Evolutionary conservation across 2,888 invertebrate genomes (phyloP).

Genomic region (Galerucella nymphaeae): DNA sequence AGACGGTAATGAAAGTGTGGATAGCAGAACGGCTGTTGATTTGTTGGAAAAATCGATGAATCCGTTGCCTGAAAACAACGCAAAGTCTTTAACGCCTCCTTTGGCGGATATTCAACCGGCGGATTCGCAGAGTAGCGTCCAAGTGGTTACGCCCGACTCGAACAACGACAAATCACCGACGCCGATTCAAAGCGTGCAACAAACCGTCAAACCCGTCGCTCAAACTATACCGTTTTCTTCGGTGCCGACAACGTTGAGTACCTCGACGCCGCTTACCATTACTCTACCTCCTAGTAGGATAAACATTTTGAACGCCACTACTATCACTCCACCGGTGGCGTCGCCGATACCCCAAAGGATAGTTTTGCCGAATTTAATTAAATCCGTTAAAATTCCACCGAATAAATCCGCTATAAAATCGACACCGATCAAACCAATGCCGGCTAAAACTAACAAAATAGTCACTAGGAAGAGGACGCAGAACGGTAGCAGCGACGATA

Average conservation of each 20-base stretch:
- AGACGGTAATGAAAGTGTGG: slow-evolving; percentile 44
- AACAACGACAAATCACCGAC: slow-evolving; percentile 54
- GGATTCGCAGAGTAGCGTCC: slow-evolving; percentile 62
- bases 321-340: slow-evolving; percentile 56
- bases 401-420: slow-evolving; percentile 71
- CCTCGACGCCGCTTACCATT: slow-evolving; percentile 59
- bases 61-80: slow-evolving; percentile 47
- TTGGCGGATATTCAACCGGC: slow-evolving; percentile 62
- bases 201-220: slow-evolving; percentile 57
- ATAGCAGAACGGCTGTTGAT: slow-evolving; percentile 45
- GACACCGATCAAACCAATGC: slow-evolving; percentile 71
- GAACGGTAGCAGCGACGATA: slow-evolving; percentile 63
- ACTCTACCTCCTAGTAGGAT: slow-evolving; percentile 58
- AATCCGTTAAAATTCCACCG: slow-evolving; percentile 64
- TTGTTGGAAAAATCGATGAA: slow-evolving; percentile 53
- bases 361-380: slow-evolving; percentile 67
- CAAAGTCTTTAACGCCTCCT: slow-evolving; percentile 60
- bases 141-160: slow-evolving; percentile 55
- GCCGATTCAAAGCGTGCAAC: slow-evolving; percentile 49
- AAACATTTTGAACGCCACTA: slow-evolving; percentile 60
- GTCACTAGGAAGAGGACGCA: slow-evolving; percentile 46
- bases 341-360: slow-evolving; percentile 64
- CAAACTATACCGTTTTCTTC: slow-evolving; percentile 59
- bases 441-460: slow-evolving; percentile 48
- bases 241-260: slow-evolving; percentile 57